Conservation (phyloP, 2,797 vertebrate genomes). For the Melanotaenia pygmaea region DNA sequence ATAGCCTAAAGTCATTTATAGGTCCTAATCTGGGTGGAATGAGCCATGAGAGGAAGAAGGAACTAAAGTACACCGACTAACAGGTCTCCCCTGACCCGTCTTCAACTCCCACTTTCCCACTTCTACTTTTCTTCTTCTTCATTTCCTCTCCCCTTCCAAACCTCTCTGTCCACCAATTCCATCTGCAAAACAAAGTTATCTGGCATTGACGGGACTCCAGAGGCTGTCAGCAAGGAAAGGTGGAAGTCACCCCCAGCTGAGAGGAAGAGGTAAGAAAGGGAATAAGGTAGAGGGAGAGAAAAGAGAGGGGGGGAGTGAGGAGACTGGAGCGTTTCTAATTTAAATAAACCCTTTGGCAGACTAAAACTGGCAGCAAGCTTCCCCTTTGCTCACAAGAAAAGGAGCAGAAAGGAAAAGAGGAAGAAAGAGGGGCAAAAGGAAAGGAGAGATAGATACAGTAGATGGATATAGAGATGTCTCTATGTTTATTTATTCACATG, state of each 20-base stretch:
- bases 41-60: conserved; percentile 75
- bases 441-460: conserved; percentile 71
- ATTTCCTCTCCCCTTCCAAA: conserved; percentile 72
- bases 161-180: conserved; percentile 67
- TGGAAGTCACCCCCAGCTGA: conserved; percentile 69
- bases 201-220: conserved; percentile 77
- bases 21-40: conserved; percentile 77
- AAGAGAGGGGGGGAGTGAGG: conserved; percentile 56
- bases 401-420: conserved; percentile 74
- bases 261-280: conserved; percentile 67
- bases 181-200: conserved; percentile 83
- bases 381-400: conserved; percentile 79
- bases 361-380: conserved; percentile 87
- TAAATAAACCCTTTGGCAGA: conserved; percentile 88
- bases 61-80: conserved; percentile 77
- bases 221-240: conserved; percentile 67
- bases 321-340: conserved; percentile 86
- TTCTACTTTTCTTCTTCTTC: conserved; percentile 71
- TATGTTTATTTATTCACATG: conserved; percentile 71
- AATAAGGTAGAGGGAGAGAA: conserved; percentile 44
- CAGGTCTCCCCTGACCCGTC: conserved; percentile 77
- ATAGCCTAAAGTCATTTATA: conserved; percentile 66
- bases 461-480: conserved; percentile 79
- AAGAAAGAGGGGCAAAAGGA: conserved; percentile 68
- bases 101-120: conserved; percentile 68